phyloP scores from a whole-genome alignment of 1,140 invertebrate genomes.

The Campoletis sonorensis region DNA sequence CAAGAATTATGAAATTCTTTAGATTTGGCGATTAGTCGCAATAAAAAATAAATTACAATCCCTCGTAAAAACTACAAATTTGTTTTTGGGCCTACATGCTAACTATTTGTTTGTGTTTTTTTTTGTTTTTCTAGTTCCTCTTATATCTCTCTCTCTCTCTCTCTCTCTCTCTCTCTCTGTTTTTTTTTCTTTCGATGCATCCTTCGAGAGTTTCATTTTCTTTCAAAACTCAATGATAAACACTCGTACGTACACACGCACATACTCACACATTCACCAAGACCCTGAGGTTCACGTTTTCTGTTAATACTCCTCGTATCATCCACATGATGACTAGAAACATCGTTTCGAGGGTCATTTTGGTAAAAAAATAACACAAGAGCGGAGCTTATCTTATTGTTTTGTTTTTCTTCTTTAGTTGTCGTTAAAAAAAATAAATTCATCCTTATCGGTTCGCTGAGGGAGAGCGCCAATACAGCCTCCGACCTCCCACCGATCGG shows the following conservation, averaged over 20 bases:
- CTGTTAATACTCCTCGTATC: conserved; percentile 59
- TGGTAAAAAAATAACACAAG: conserved; percentile 74
- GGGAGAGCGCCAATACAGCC: no score
- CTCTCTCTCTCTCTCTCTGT: no score
- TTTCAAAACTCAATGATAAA: no score
- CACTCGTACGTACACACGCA: conserved; percentile 28
- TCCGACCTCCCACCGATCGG: no score
- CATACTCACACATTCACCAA: conserved; percentile 6
- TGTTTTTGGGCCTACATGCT: conserved; percentile 47
- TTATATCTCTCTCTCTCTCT: no score
- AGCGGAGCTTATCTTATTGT: conserved; percentile 62
- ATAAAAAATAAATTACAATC: conserved; percentile 69
- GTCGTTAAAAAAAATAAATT: conserved; percentile 68
- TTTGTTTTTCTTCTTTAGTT: conserved; percentile 8
- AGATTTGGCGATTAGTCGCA: conserved; percentile 46
- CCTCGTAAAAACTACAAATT: conserved; percentile 57
- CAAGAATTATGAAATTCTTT: conserved; percentile 9
- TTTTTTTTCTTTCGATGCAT: conserved; percentile 56
- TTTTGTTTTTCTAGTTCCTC: conserved; percentile 7
- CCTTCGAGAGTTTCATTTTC: neutral
- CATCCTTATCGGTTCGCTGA: no score
- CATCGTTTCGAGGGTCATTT: conserved; percentile 69
- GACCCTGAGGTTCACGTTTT: conserved; percentile 6
- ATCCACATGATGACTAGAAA: conserved; percentile 73
- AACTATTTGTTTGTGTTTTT: conserved; percentile 20